Evolutionary conservation across 2,888 invertebrate species (phyloP).

Genomic region (Philopedon plagiatum): DNA sequence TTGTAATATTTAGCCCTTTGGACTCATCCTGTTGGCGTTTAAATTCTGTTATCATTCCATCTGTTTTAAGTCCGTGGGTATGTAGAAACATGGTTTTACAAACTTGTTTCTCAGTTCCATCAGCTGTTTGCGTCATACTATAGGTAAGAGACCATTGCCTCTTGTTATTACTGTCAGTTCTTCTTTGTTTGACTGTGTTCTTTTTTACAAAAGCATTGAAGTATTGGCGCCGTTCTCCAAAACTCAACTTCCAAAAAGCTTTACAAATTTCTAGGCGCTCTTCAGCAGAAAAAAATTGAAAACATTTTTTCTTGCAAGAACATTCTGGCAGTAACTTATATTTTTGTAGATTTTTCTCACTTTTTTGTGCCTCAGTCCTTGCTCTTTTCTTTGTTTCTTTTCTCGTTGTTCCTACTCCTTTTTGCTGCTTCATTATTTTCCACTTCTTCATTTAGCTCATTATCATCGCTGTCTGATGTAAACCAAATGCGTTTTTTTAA

Average conservation of each 20-base stretch:
- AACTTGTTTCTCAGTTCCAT: neutral
- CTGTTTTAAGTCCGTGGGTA: slow-evolving; percentile 1
- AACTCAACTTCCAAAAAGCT: slow-evolving; percentile 6
- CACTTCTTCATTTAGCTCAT: neutral
- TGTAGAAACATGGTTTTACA: slow-evolving; percentile 11
- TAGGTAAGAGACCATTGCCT: slow-evolving; percentile 8
- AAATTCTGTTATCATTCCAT: slow-evolving; percentile 1
- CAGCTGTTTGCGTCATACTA: neutral
- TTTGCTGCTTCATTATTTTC: neutral
- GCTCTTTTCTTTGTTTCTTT: neutral
- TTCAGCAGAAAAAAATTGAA: neutral
- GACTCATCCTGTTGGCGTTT: neutral
- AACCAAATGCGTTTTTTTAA: neutral
- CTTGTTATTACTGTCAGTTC: neutral
- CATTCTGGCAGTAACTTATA: slow-evolving; percentile 1
- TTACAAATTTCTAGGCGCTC: slow-evolving; percentile 2
- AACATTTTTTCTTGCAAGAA: slow-evolving; percentile 1
- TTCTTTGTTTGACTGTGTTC: neutral
- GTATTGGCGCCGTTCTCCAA: slow-evolving; percentile 17
- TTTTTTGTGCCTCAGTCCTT: slow-evolving; percentile 9
- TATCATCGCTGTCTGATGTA: neutral
- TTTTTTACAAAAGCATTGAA: neutral
- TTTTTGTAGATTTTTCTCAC: neutral
- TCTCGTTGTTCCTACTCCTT: neutral
- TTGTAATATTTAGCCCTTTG: neutral